Base-by-base conservation (phyloP, 30 jellyfish, hydroid and myxozoan species). In the Catostylus mosaicus region DNA sequence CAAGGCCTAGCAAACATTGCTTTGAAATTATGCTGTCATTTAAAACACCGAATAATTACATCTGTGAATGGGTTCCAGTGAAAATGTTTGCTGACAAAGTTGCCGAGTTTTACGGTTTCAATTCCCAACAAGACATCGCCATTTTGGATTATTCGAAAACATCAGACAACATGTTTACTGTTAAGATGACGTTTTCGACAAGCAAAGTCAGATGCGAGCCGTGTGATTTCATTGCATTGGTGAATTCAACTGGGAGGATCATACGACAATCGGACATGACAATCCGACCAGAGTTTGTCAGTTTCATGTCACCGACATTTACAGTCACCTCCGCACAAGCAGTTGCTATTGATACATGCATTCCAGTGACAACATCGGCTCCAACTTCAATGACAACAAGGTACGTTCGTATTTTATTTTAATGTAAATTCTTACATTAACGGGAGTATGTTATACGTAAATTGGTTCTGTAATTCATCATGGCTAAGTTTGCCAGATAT, bases 41-140 rank as follows among this genome's bases (percentile, higher is more conserved):
- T 50, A 36, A 57, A 36, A 59, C 78, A 56, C 14, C 47, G 33
- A 60, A 30, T 9, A 3, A 43, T 23, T 20, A 62, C 20, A 1
- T 12, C 4, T 77, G 88, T 38, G 88, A 77, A 24, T 77, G 75
- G 75, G 36, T 34, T 22, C 69, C 88, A 20, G 78, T 36, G 19
- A 40, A 60, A 35, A 43, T 8, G 20, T 77, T 77, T 43, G 79
- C 34, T 1, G 67, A 57, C 5, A 77, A 23, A 77, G 51, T 77
- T 61, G 88, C 88, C 18, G 72, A 33, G 2, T 77, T 57, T 60
- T 77, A 77, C 30, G 88, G 88, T 12, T 51, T 77, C 9, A 35
- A 33, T 19, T 43, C 14, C 34, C 40, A 30, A 7, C 52, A 34
- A n/a, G 88, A 77, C 27, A n/a, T 77, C 3, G 31, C 14, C 22